Percentiles rank a stretch among this genome's conserved stretches.
phyloP scores from a whole-genome alignment of 2,113 vertebrate species.

The Leptocoma aspasia region DNA sequence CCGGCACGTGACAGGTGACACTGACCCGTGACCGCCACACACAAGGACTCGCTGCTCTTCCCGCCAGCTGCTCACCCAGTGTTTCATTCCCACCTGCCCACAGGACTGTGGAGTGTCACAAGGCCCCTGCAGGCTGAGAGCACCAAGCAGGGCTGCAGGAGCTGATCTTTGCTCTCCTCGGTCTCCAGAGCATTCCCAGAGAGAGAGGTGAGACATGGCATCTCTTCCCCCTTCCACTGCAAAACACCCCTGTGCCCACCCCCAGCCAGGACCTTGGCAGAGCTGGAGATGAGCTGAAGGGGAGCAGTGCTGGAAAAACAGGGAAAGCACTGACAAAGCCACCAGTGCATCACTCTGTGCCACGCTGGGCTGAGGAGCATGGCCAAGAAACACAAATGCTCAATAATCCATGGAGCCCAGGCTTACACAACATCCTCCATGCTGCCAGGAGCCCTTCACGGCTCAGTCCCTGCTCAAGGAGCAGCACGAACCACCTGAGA shows the following conservation, averaged over 20 bases:
- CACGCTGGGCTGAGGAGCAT: not conserved
- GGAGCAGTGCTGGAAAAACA: not conserved
- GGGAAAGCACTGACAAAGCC: not conserved
- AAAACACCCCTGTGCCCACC: rapidly evolving
- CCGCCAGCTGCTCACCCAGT: rapidly evolving
- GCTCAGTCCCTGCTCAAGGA: not conserved
- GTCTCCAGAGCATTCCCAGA: not conserved
- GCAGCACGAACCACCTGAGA: not conserved
- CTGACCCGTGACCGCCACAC: rapidly evolving
- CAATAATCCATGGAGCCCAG: not conserved
- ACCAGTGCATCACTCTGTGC: rapidly evolving
- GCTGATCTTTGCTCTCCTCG: not conserved
- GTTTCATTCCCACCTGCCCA: not conserved
- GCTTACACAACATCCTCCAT: not conserved
- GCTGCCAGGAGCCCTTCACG: not conserved
- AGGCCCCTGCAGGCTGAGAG: not conserved
- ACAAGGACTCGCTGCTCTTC: not conserved
- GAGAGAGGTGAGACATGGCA: not conserved
- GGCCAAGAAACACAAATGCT: not conserved
- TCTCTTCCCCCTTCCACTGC: not conserved
- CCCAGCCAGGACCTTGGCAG: rapidly evolving
- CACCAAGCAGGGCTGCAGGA: not conserved
- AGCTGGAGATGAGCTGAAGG: not conserved
- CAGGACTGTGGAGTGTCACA: not conserved
- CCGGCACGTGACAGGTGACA: not conserved